Percentiles rank a stretch among this genome's conserved stretches.
Evolutionary conservation across 1,140 invertebrate genomes (phyloP).

Genomic region (Drosophila ficusphila): DNA sequence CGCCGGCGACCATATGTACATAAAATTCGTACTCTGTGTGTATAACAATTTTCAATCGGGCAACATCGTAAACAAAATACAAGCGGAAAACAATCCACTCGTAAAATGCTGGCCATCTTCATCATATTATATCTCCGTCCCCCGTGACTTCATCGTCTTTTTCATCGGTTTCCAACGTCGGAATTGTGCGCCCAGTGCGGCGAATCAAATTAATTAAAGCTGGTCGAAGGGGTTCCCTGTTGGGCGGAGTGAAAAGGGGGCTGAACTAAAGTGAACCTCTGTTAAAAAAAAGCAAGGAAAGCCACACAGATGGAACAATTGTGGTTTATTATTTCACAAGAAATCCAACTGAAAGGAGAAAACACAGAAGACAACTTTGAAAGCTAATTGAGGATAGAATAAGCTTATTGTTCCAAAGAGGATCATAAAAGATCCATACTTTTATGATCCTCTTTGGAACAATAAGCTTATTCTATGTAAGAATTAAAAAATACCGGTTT

Average conservation of each 20-base stretch:
- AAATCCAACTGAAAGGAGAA: constrained; percentile 31
- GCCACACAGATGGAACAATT: constrained; percentile 62
- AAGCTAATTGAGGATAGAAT: constrained; percentile 29
- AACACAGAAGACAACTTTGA: constrained; percentile 4
- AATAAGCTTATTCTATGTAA: constrained; percentile 8
- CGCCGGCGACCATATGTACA: constrained; percentile 27
- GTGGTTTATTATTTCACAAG: constrained; percentile 69
- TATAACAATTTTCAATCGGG: constrained; percentile 70
- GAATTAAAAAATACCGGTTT: background rate
- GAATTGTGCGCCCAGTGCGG: constrained; percentile 68
- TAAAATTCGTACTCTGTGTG: constrained; percentile 31
- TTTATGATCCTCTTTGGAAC: constrained; percentile 3
- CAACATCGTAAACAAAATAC: constrained; percentile 68
- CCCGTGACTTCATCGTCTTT: constrained; percentile 8
- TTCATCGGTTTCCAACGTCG: constrained; percentile 15
- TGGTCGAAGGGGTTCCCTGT: constrained; percentile 16
- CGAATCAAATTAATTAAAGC: constrained; percentile 77
- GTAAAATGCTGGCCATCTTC: constrained; percentile 44
- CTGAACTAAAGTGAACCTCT: constrained; percentile 4
- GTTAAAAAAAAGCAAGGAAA: constrained; percentile 26
- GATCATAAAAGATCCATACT: background rate
- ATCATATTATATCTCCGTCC: background rate
- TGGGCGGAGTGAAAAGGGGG: constrained; percentile 5
- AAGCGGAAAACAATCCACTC: constrained; percentile 70
- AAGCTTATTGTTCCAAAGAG: constrained; percentile 8